Percentiles rank a stretch among this genome's conserved stretches.
Evolutionary conservation across 2,888 invertebrate genomes (phyloP).

Genomic region (Chorisops tibialis): DNA sequence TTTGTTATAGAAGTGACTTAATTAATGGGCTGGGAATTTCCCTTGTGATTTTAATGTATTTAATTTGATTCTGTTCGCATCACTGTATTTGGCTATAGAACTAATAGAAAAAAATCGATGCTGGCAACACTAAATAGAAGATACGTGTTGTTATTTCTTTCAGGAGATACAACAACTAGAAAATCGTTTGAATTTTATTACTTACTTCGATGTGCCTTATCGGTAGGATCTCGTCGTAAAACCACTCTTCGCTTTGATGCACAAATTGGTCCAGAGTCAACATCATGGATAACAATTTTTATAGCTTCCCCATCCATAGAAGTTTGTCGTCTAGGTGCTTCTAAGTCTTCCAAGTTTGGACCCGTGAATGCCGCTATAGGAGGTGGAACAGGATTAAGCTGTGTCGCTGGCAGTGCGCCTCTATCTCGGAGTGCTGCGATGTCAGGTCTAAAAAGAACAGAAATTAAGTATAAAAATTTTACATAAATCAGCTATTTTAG

Average conservation of each 20-base stretch:
- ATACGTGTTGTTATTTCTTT: neutral
- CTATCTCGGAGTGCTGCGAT: slow-evolving; percentile 62
- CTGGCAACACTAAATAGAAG: neutral
- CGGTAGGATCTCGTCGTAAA: slow-evolving; percentile 72
- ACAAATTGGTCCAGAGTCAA: slow-evolving; percentile 68
- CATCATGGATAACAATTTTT: slow-evolving; percentile 89
- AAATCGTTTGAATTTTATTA: slow-evolving; percentile 38
- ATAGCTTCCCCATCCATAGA: slow-evolving; percentile 89
- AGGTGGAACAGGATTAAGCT: slow-evolving; percentile 50
- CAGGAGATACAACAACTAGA: slow-evolving; percentile 1
- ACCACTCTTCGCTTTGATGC: slow-evolving; percentile 71
- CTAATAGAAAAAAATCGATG: neutral
- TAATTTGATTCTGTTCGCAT: slow-evolving; percentile 10
- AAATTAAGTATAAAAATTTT: no score
- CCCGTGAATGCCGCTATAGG: slow-evolving; percentile 50
- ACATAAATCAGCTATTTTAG: no score
- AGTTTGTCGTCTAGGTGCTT: slow-evolving; percentile 69
- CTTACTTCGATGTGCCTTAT: slow-evolving; percentile 84
- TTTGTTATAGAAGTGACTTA: neutral
- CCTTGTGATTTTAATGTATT: slow-evolving; percentile 5
- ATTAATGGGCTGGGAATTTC: slow-evolving; percentile 1
- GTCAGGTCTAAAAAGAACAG: slow-evolving; percentile 62
- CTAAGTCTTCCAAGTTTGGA: slow-evolving; percentile 61
- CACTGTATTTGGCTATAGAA: neutral
- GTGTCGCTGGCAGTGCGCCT: slow-evolving; percentile 54